These are phyloP conservation scores for Pyrocephalus nanus DNA, from an alignment of 2,797 vertebrate genomes.

Conservation along the genomic window DNA sequence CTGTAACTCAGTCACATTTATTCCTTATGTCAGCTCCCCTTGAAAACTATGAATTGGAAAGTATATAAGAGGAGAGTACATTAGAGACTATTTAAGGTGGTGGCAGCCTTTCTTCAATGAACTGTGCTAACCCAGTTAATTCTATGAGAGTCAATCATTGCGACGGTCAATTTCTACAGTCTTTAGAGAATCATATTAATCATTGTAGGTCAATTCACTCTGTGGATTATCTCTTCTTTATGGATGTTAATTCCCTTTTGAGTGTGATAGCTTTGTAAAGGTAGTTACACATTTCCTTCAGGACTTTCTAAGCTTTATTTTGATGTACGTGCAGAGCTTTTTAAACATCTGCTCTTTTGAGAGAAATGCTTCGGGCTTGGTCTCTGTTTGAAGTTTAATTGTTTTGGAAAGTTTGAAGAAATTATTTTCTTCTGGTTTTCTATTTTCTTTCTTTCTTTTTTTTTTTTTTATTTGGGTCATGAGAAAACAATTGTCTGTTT, in stretches of 20 bases:
- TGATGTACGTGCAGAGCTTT: background rate
- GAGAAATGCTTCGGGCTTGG: slow-evolving; percentile 9
- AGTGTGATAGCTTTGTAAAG: background rate
- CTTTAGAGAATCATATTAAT: background rate
- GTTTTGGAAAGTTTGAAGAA: slow-evolving; percentile 9
- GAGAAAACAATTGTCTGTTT: background rate
- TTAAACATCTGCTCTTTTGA: slow-evolving; percentile 20
- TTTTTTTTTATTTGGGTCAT: background rate
- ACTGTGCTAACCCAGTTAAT: background rate
- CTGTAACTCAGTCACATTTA: background rate
- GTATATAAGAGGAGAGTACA: background rate
- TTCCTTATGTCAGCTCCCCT: background rate
- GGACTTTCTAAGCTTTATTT: background rate
- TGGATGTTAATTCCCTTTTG: background rate
- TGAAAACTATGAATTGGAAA: background rate
- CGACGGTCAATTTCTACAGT: background rate
- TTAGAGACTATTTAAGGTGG: background rate
- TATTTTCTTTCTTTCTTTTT: background rate
- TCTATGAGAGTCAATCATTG: background rate
- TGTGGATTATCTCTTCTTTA: background rate
- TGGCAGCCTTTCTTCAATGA: background rate
- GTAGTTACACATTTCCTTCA: background rate
- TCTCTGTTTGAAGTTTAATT: slow-evolving; percentile 36
- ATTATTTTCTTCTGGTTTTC: background rate
- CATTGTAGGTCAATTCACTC: background rate